Evolutionary conservation across 2,113 vertebrate species (phyloP), one percentile per base, ranked within the genome.

Genomic region (Dinomys branickii): DNA sequence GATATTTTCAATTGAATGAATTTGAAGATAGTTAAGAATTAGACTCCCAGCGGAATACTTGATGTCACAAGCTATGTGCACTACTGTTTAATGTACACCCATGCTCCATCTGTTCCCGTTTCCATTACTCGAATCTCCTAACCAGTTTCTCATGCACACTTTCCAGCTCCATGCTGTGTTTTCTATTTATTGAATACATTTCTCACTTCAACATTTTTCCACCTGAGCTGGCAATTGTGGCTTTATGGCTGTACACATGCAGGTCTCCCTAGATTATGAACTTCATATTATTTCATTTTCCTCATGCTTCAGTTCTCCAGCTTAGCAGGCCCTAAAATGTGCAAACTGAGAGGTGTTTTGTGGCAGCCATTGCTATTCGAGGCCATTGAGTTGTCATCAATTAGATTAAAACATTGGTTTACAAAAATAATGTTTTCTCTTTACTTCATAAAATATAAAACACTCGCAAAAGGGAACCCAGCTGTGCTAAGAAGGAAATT

Each of bases 171-270:
- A 99, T 99, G 99, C 99, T 99, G 99, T 99, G 99, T 99, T 99
- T 99, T 99, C 99, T 99, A 99, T 99, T 99, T 99, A 99, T 99
- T 99, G 99, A 99, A 99, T 99, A 99, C 99, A 99, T 99, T 99
- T 99, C 99, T 99, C 98, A 99, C 99, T 99, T 99, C 98, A 99
- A 99, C 99, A 99, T 99, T 99, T 99, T 99, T 99, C 99, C 99
- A 99, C 99, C 99, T 99, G 99, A 99, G 99, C 99, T 99, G 99
- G 99, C 99, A 99, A 99, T 99, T 99, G 99, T 99, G 99, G 99
- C 99, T 99, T 99, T 99, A 99, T 99, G 99, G 98, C 98, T 97
- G 97, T 98, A 98, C 98, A 98, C 98, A 98, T 98, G 98, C 98
- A 98, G 99, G 98, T 99, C 98, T 98, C 98, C 95, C 50, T 98